Evolutionary conservation across 2,113 vertebrate species (phyloP).

Genomic region (Deroptyus accipitrinus): DNA sequence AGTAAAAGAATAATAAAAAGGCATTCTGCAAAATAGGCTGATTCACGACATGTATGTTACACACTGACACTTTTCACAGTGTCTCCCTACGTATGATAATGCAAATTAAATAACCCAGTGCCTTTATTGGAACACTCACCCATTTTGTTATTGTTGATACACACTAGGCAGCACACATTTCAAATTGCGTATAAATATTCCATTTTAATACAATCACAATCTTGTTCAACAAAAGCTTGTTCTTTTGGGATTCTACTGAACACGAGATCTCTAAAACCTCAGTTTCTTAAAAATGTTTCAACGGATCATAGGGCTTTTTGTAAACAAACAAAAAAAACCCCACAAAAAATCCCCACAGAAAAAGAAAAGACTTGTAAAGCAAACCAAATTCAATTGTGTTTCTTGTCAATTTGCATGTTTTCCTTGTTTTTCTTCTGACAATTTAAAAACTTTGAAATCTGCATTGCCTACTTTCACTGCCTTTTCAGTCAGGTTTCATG

Average conservation of each 20-base stretch:
- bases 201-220: constrained; percentile 55
- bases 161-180: constrained; percentile 25
- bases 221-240: constrained; percentile 45
- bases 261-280: background rate
- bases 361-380: background rate
- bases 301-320: background rate
- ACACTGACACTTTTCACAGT: constrained; percentile 9
- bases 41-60: constrained; percentile 36
- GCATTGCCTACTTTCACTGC: background rate
- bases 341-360: background rate
- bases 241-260: constrained; percentile 35
- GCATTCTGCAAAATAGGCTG: background rate
- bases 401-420: background rate
- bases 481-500: background rate
- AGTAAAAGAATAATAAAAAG: background rate
- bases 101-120: constrained; percentile 34
- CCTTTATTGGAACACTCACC: constrained; percentile 21
- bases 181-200: constrained; percentile 43
- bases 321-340: background rate
- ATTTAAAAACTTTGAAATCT: background rate
- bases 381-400: background rate
- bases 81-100: constrained; percentile 29
- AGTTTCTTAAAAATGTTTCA: background rate
- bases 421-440: background rate
- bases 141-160: constrained; percentile 47